phyloP scores from a whole-genome alignment of 2,113 vertebrate species.

The Marmota flaviventris region DNA sequence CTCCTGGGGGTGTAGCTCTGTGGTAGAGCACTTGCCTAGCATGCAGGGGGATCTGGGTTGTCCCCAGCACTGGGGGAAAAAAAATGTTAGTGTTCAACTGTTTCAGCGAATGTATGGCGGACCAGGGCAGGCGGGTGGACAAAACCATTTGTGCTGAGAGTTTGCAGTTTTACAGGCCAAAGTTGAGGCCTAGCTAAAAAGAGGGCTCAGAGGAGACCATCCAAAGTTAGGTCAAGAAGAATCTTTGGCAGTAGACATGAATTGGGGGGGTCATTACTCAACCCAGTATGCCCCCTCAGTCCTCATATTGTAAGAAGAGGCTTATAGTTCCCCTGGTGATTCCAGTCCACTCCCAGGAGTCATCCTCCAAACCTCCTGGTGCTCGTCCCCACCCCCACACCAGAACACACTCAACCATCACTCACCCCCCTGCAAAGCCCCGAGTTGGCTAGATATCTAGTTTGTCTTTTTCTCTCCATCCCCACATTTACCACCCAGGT shows the following conservation, averaged over 20 bases:
- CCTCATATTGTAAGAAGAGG: not conserved
- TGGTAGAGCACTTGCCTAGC: not conserved
- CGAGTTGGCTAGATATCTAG: not conserved
- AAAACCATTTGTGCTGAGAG: not conserved
- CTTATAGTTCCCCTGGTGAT: not conserved
- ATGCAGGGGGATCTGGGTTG: not conserved
- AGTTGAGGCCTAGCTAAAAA: too few relatives aligned
- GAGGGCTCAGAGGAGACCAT: not conserved
- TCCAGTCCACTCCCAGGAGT: not conserved
- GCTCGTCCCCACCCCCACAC: too few relatives aligned
- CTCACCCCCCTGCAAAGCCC: not conserved
- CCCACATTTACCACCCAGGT: not conserved
- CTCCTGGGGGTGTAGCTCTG: not conserved
- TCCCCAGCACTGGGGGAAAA: not conserved
- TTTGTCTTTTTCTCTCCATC: not conserved
- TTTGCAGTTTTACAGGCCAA: not conserved
- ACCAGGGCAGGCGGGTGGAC: too few relatives aligned
- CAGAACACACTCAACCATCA: too few relatives aligned
- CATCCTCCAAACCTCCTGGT: not conserved
- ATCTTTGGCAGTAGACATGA: not conserved
- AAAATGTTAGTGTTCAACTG: not conserved
- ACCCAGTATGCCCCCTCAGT: not conserved
- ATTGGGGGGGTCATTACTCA: not conserved
- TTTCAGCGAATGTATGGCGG: not conserved
- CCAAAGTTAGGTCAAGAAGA: not conserved